phyloP scores from a whole-genome alignment of 1,140 invertebrate genomes.

The Armadillidium nasatum region DNA sequence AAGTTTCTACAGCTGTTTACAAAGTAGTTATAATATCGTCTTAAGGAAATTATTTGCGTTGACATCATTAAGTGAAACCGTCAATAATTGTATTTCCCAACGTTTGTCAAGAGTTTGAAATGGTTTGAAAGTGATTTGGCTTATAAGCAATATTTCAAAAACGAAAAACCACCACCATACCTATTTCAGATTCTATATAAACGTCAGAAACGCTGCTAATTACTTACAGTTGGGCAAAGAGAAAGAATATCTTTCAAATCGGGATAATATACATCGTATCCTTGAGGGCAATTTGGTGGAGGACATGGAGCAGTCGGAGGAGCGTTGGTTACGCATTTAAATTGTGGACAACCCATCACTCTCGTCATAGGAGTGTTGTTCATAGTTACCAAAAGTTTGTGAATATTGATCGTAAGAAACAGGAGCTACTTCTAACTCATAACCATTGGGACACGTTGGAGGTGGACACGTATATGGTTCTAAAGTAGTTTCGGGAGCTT shows the following conservation, averaged over 20 bases:
- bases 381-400: too few relatives aligned
- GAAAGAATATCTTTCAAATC: constrained; percentile 24
- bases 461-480: constrained; percentile 45
- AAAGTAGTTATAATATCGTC: too few relatives aligned
- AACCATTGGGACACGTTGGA: constrained; percentile 48
- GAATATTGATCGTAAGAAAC: constrained; percentile 9
- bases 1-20: too few relatives aligned
- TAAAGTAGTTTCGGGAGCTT: constrained; percentile 33
- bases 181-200: too few relatives aligned
- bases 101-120: too few relatives aligned
- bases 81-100: too few relatives aligned
- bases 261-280: constrained; percentile 37
- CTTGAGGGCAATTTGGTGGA: constrained; percentile 32
- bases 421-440: constrained; percentile 26
- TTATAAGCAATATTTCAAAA: too few relatives aligned
- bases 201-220: too few relatives aligned
- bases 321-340: constrained; percentile 31
- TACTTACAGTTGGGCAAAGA: constrained; percentile 36
- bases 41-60: too few relatives aligned
- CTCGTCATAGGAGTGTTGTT: constrained; percentile 13
- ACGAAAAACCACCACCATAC: too few relatives aligned
- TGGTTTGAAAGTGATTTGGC: too few relatives aligned
- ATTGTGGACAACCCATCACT: constrained; percentile 35
- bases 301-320: constrained; percentile 35
- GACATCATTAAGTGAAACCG: too few relatives aligned